Conservation (phyloP, 2,113 vertebrate genomes). For the Falcunculus frontatus region DNA sequence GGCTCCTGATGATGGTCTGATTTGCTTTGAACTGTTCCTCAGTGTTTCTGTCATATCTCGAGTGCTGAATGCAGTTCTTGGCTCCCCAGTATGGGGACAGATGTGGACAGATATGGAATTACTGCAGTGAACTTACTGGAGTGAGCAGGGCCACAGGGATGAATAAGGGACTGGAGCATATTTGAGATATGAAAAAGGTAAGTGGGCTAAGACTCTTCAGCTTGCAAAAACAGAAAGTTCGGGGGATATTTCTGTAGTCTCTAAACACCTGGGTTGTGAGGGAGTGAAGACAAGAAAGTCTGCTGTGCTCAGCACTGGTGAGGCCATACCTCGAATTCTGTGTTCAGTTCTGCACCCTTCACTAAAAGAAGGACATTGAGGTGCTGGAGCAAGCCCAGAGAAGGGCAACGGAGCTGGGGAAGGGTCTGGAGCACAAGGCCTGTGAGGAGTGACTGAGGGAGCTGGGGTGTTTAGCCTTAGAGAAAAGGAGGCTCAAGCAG, state of each 20-base stretch:
- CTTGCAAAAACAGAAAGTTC: not conserved
- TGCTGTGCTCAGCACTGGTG: not conserved
- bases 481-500: not conserved
- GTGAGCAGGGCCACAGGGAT: not conserved
- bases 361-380: not conserved
- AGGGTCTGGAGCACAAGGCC: not conserved
- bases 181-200: not conserved
- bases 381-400: rapidly evolving
- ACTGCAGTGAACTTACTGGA: not conserved
- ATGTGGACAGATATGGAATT: not conserved
- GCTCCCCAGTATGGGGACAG: not conserved
- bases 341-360: not conserved
- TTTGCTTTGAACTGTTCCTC: not conserved
- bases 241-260: not conserved
- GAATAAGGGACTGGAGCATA: not conserved
- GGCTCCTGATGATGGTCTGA: not conserved
- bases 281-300: not conserved
- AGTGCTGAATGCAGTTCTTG: not conserved
- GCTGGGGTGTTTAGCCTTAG: not conserved
- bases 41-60: not conserved
- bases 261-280: not conserved
- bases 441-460: not conserved
- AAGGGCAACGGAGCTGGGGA: not conserved
- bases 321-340: not conserved
- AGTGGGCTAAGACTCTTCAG: not conserved